Evolutionary conservation across 92 coral and sea anemone genomes (phyloP), one percentile per base, ranked within the genome.

Genomic region (Phenganax marumi): DNA sequence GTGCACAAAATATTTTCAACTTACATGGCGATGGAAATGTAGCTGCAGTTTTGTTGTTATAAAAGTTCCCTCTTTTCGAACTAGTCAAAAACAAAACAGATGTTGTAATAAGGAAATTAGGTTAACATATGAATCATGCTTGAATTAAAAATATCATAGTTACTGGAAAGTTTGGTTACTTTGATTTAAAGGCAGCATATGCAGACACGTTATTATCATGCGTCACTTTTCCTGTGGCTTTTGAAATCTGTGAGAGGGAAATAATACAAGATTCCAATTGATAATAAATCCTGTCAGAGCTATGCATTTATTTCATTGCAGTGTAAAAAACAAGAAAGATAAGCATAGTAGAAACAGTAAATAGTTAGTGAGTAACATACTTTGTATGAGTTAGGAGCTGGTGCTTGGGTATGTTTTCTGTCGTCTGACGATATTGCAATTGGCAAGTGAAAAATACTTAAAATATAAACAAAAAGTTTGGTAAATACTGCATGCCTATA

Each of bases 181-280:
- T 89, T 88, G 98, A 95, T 70, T 86, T 86, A 21, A 95, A 95
- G 24, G 98, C 97, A 50, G 98, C 98, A 85, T 87, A 90, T 48
- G 98, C 98, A 50, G 98, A 90, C 55, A 95, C 98, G 79, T 91
- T 95, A 63, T 95, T 95, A 68, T 95, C 93, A 77, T 89, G 89
- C 71, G 86, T 87, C 25, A 92, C 97, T 79, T 90, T 85, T 71
- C 98, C 98, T 19, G 98, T 90, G 17, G 79, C 62, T 71, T 70
- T 88, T 14, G 97, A 97, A 84, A 95, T 86, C 98, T 92, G 77
- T 43, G 0, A 13, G 75, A 66, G 53, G 22, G 46, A 81, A 39
- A 43, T 1, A 22, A 70, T 14, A 14, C 16, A 76, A 16, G 26
- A 17, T 16, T 55, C 8, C 22, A 51, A 52, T 16, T 12, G 57